A percentile compares a stretch with the other conserved stretches of the same genome.
Conservation (phyloP, 2,888 invertebrate species). For the Agrilus biguttatus region DNA sequence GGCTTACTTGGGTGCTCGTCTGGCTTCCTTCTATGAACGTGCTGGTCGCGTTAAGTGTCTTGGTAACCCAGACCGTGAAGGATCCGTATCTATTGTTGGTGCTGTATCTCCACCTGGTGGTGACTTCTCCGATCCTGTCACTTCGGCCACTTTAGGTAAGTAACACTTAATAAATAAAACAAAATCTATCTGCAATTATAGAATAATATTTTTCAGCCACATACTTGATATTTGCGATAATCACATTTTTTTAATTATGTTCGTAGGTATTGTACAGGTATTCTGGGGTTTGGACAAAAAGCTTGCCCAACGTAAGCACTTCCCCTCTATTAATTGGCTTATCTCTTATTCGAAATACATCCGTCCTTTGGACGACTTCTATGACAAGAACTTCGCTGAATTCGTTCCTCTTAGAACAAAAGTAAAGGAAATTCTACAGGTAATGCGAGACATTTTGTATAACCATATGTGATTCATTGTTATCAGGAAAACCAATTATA, state of each 20-base stretch:
- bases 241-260: not conserved
- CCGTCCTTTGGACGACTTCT: constrained; percentile 96
- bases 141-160: constrained; percentile 76
- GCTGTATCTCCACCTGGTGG: constrained; percentile 99
- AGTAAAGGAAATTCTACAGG: constrained; percentile 46
- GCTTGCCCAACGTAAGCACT: constrained; percentile 97
- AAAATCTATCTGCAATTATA: not conserved
- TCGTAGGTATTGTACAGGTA: constrained; percentile 85
- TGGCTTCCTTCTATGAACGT: constrained; percentile 99
- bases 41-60: constrained; percentile 95
- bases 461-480: too few relatives aligned
- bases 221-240: not conserved
- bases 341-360: constrained; percentile 96
- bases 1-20: constrained; percentile 93
- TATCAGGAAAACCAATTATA: too few relatives aligned
- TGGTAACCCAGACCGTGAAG: constrained; percentile 96
- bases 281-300: constrained; percentile 99
- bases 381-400: constrained; percentile 95
- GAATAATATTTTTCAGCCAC: not conserved
- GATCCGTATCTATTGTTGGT: constrained; percentile 98
- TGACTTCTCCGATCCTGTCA: constrained; percentile 99
- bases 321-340: constrained; percentile 99
- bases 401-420: constrained; percentile 96
- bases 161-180: not conserved
- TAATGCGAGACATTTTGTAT: constrained; percentile 7